phyloP scores from a whole-genome alignment of 2,888 invertebrate species.

The Cyaniris semiargus region DNA sequence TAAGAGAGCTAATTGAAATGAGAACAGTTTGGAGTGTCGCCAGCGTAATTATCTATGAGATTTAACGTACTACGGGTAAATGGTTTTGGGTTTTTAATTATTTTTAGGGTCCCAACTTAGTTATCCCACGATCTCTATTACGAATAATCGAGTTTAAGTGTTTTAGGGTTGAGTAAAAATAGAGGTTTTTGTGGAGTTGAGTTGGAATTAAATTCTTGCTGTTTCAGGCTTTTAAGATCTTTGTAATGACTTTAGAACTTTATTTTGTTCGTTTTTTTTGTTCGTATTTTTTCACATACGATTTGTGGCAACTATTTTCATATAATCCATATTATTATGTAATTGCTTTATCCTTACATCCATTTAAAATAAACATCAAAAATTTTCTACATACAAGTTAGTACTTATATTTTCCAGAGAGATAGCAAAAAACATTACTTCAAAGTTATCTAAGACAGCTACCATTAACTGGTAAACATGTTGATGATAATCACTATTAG shows the following conservation, averaged over 20 bases:
- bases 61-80: constrained; percentile 75
- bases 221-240: neutral
- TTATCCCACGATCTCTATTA: constrained; percentile 43
- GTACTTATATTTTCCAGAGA: no score
- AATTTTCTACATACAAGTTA: no score
- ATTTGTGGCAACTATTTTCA: neutral
- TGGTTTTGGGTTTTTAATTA: constrained; percentile 57
- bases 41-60: constrained; percentile 80
- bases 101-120: constrained; percentile 51
- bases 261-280: no score
- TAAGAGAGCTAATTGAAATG: constrained; percentile 81
- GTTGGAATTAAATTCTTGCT: neutral
- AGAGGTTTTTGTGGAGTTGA: neutral
- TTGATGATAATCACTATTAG: constrained; percentile 12
- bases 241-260: neutral
- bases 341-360: no score
- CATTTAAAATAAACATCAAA: no score
- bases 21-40: constrained; percentile 80
- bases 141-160: constrained; percentile 19
- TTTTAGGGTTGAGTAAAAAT: constrained; percentile 10
- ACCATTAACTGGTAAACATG: constrained; percentile 5
- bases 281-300: no score
- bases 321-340: no score
- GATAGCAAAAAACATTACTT: no score
- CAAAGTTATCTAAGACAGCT: neutral